Evolutionary conservation across 2,888 invertebrate genomes (phyloP), one percentile per base, ranked within the genome.

Genomic region (Sminthurinus aureus): DNA sequence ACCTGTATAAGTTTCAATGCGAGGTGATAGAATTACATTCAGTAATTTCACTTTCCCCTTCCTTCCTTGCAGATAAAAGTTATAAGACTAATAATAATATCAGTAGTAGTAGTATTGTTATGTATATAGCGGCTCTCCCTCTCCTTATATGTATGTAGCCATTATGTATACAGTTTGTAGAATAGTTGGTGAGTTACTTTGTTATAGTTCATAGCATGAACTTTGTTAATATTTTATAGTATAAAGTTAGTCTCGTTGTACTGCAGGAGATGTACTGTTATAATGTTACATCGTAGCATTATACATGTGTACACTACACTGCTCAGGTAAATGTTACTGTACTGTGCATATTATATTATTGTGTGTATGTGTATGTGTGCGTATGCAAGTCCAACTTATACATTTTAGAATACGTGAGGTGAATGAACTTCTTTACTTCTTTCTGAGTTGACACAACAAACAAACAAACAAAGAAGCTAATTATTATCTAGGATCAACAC

Each of bases 11-110:
- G 38, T 38, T 38, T 38, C 1, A 77, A 24, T 77, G 64, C 22
- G 64, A 79, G 66, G 78, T 66, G 78, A 66, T 79, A 79, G 66
- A 79, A 79, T 79, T 79, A 79, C 66, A 26, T 22, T 58, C 20
- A 58, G 38, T 38, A 11, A 75, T 51, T 77, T 79, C 67, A 79
- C 67, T 79, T 79, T 67, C 78, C 52, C 78, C 66, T 67, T 64
- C 38, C 67, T 67, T 18, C n/a, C n/a, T 67, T n/a, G n/a, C 67
- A 20, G n/a, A 9, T 67, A 11, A 13, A 67, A 11, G n/a, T 11
- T 67, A 22, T 67, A 67, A 22, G 67, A 20, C 22, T 67, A n/a
- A 67, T 67, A 67, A 67, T 18, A 67, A 67, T 22, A 67, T 67
- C 12, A n/a, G n/a, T 20, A 67, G 8, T 67, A 67, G 22, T 3